These are phyloP conservation scores for Etheostoma spectabile DNA, from an alignment of 2,113 vertebrate genomes.

Conservation along the genomic window DNA sequence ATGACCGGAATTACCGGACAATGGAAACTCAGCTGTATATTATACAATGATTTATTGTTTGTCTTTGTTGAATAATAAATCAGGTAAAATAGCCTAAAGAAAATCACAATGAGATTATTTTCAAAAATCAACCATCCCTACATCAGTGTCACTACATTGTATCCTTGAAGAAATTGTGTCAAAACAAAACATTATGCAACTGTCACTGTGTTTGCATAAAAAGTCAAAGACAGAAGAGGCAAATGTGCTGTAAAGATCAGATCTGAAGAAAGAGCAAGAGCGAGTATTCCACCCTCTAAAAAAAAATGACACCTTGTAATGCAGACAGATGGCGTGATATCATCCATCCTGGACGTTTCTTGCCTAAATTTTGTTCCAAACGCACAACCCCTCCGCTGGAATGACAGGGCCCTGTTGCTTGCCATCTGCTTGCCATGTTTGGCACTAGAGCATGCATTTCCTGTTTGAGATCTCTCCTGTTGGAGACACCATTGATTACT, in stretches of 20 bases:
- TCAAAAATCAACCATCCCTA: no score
- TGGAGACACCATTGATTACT: constrained; percentile 46
- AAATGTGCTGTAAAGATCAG: constrained; percentile 42
- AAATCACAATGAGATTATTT: no score
- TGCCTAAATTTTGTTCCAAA: constrained; percentile 49
- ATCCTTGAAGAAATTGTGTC: constrained; percentile 13
- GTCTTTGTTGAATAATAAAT: no score
- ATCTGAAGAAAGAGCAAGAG: constrained; percentile 54
- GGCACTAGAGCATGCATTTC: constrained; percentile 52
- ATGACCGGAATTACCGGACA: no score
- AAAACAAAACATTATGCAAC: constrained; percentile 54
- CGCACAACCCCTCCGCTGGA: constrained; percentile 57
- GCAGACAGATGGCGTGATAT: constrained; percentile 77
- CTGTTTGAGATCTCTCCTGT: constrained; percentile 54
- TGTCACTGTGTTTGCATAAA: constrained; percentile 52
- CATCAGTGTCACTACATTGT: background rate
- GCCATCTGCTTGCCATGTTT: constrained; percentile 77
- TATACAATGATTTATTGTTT: no score
- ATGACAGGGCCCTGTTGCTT: constrained; percentile 71
- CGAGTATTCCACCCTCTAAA: constrained; percentile 57
- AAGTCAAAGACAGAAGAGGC: constrained; percentile 51
- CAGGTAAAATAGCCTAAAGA: no score
- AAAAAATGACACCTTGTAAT: constrained; percentile 61
- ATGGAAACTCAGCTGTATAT: no score
- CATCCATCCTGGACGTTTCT: constrained; percentile 53